A percentile compares a stretch with the other conserved stretches of the same genome.
Evolutionary conservation across 2,888 invertebrate genomes (phyloP).

Genomic region (Zaprionus lineosus): DNA sequence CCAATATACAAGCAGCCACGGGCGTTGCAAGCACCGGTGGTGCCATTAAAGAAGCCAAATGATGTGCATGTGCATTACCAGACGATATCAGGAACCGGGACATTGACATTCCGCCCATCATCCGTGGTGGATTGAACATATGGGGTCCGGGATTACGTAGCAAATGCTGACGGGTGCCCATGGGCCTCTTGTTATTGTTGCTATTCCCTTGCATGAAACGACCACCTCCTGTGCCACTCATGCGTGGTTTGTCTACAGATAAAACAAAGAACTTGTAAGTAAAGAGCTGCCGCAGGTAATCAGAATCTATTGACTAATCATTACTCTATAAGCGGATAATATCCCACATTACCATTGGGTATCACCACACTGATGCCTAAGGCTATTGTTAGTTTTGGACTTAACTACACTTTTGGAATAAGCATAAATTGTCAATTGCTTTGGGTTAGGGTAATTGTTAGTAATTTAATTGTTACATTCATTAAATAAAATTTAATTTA

Average conservation of each 20-base stretch:
- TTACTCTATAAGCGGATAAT: too few species aligned
- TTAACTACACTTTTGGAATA: too few species aligned
- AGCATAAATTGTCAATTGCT: too few species aligned
- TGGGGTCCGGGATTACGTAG: slow-evolving; percentile 65
- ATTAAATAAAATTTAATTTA: too few species aligned
- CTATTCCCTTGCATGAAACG: slow-evolving; percentile 74
- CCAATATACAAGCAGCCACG: slow-evolving; percentile 33
- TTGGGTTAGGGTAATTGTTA: too few species aligned
- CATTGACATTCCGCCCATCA: slow-evolving; percentile 63
- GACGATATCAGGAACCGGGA: slow-evolving; percentile 67
- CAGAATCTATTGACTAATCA: background rate
- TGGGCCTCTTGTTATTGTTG: slow-evolving; percentile 33
- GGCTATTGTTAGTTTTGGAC: too few species aligned
- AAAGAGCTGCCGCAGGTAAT: background rate
- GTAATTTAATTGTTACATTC: too few species aligned
- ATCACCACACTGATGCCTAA: too few species aligned
- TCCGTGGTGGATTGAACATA: slow-evolving; percentile 53
- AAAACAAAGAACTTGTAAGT: background rate
- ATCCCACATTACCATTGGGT: too few species aligned
- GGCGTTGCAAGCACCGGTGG: slow-evolving; percentile 37
- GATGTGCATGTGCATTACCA: slow-evolving; percentile 71
- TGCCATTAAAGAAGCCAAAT: slow-evolving; percentile 48
- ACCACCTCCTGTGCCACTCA: slow-evolving; percentile 42
- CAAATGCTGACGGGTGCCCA: slow-evolving; percentile 69
- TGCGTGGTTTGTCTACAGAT: slow-evolving; percentile 67